Evolutionary conservation across 2,113 vertebrate species (phyloP).

Genomic region (Pterocles orientalis): DNA sequence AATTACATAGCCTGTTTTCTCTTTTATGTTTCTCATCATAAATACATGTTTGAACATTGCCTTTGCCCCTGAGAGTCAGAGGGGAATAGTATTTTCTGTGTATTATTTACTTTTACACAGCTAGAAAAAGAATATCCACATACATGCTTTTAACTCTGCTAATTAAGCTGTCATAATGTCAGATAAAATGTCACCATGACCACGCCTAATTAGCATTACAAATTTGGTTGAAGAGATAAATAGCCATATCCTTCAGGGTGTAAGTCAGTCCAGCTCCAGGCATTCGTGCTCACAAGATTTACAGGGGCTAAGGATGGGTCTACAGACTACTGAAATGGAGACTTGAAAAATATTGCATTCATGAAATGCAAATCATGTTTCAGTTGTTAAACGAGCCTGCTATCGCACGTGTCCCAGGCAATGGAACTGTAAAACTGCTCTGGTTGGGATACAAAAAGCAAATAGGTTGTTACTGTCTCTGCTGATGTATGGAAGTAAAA

Average conservation of each 20-base stretch:
- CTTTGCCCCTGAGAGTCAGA: background rate
- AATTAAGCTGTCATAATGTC: conserved; percentile 44
- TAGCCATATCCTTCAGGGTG: background rate
- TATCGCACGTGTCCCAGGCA: conserved; percentile 27
- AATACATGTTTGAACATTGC: background rate
- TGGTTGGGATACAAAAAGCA: background rate
- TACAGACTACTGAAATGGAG: background rate
- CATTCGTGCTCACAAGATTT: background rate
- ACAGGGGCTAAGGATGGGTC: background rate
- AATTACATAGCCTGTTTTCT: background rate
- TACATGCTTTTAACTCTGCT: conserved; percentile 57
- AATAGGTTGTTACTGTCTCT: background rate
- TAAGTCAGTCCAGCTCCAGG: background rate
- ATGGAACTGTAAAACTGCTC: background rate
- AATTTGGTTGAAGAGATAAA: conserved; percentile 50
- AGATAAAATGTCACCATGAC: conserved; percentile 59
- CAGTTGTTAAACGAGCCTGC: conserved; percentile 28
- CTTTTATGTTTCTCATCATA: background rate
- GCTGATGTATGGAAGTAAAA: background rate
- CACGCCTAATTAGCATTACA: conserved; percentile 58
- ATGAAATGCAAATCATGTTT: conserved; percentile 10
- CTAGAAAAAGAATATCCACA: background rate
- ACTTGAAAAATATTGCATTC: background rate
- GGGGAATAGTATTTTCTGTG: background rate
- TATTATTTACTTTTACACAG: background rate